Percentiles rank a stretch among this genome's conserved stretches.
Conservation (phyloP, 2,113 vertebrate genomes). For the Delphinus delphis region DNA sequence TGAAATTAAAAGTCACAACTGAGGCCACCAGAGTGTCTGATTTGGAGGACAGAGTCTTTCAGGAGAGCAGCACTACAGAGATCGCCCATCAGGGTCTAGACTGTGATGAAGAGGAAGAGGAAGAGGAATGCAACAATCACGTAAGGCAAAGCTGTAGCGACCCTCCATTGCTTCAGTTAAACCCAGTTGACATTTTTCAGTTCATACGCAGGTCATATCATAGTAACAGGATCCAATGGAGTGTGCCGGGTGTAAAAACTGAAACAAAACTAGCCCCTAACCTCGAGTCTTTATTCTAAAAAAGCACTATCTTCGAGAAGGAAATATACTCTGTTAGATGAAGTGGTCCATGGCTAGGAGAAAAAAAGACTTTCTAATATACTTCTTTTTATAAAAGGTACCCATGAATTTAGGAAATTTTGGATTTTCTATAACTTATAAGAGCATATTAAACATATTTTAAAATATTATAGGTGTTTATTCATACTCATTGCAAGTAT, state of each 20-base stretch:
- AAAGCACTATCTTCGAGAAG: not conserved
- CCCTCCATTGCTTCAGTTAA: not conserved
- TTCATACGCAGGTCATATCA: not conserved
- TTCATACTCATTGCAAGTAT: conserved; percentile 32
- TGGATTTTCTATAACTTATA: not conserved
- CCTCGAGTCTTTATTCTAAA: conserved; percentile 6
- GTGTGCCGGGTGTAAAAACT: not conserved
- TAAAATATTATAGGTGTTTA: not conserved
- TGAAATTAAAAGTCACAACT: conserved; percentile 84
- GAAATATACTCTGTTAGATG: conserved; percentile 2
- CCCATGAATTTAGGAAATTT: conserved; percentile 10
- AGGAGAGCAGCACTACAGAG: conserved; percentile 69
- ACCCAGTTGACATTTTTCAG: not conserved
- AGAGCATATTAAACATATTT: not conserved
- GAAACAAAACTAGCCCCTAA: conserved; percentile 25
- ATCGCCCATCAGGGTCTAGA: conserved; percentile 83
- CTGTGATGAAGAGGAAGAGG: conserved; percentile 84
- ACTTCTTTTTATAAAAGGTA: conserved; percentile 15
- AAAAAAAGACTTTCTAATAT: not conserved
- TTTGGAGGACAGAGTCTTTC: conserved; percentile 44
- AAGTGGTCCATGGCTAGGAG: not conserved
- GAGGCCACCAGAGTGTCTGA: conserved; percentile 77
- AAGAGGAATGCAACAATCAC: conserved; percentile 73
- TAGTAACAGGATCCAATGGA: not conserved
- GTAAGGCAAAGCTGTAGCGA: conserved; percentile 67